A percentile compares a stretch with the other conserved stretches of the same genome.
phyloP scores from a whole-genome alignment of 2,113 vertebrate species.

The Sander vitreus region DNA sequence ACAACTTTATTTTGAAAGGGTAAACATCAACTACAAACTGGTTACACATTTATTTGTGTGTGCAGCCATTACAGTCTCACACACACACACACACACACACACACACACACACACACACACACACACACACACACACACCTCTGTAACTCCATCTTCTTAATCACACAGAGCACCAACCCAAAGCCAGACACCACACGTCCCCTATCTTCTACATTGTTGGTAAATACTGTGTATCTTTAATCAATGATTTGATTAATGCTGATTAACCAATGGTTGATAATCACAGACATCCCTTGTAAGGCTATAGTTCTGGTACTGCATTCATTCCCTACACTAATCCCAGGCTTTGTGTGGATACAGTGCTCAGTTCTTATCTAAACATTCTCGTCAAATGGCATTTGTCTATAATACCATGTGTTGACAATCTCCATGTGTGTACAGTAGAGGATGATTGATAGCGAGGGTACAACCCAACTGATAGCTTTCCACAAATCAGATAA shows the following conservation, averaged over 20 bases:
- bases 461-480: slow-evolving; percentile 33
- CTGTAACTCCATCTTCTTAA: no score
- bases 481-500: slow-evolving; percentile 34
- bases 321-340: slow-evolving; percentile 14
- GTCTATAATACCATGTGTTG: slow-evolving; percentile 44
- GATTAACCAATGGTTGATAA: not conserved
- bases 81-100: not conserved
- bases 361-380: slow-evolving; percentile 31
- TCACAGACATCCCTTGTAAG: not conserved
- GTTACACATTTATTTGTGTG: not conserved
- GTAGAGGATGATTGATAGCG: slow-evolving; percentile 53
- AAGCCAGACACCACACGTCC: no score
- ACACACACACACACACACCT: not conserved
- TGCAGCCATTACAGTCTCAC: not conserved
- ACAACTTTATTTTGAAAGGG: no score
- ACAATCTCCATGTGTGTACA: slow-evolving; percentile 54
- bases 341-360: slow-evolving; percentile 11
- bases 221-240: no score
- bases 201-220: not conserved
- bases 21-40: no score
- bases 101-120: no score
- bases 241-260: not conserved
- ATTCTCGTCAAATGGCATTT: slow-evolving; percentile 47
- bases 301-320: not conserved
- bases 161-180: no score